These are phyloP conservation scores for Ctenodactylus gundi DNA, from an alignment of 2,113 vertebrate species.

Conservation along the genomic window DNA sequence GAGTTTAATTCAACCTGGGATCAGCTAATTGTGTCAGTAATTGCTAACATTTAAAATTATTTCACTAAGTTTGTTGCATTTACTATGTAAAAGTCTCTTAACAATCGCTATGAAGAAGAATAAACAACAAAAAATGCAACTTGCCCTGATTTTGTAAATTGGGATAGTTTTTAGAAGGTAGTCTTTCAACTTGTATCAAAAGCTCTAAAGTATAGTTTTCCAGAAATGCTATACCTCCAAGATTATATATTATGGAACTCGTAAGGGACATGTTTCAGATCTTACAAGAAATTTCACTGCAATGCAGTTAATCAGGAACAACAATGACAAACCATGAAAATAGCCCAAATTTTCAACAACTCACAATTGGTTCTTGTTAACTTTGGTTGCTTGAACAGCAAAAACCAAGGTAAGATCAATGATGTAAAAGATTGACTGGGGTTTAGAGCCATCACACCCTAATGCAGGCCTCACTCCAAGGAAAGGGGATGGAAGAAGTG, in stretches of 20 bases:
- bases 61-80: neutral
- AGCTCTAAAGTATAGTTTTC: neutral
- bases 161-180: neutral
- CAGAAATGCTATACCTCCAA: neutral
- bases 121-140: neutral
- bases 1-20: neutral
- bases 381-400: neutral
- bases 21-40: neutral
- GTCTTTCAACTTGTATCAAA: neutral
- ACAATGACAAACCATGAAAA: neutral
- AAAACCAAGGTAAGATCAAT: conserved; percentile 2
- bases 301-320: neutral
- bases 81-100: neutral
- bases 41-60: conserved; percentile 27
- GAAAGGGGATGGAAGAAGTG: neutral
- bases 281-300: neutral
- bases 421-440: neutral
- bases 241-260: neutral
- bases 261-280: neutral
- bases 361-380: neutral
- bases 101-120: conserved; percentile 1
- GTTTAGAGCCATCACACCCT: neutral
- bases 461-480: neutral
- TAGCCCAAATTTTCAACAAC: neutral
- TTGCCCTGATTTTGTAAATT: neutral